Percentiles rank a stretch among this genome's conserved stretches.
Conservation (phyloP, 2,113 vertebrate genomes). For the Tetrax tetrax region DNA sequence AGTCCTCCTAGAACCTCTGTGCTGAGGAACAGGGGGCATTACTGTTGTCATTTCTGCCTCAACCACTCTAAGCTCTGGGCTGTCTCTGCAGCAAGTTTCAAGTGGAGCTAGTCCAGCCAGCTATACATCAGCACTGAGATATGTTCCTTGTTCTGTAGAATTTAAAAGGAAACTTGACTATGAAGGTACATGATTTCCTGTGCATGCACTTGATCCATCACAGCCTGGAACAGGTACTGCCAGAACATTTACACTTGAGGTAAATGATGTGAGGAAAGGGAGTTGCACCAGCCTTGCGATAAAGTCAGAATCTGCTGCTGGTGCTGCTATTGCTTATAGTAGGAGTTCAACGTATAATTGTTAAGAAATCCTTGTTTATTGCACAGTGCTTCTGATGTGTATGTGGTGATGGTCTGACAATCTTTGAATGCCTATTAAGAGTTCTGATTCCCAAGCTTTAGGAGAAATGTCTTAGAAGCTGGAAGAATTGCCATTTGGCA, state of each 20-base stretch:
- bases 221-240: neutral
- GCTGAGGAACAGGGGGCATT: constrained; percentile 1
- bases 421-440: neutral
- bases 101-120: neutral
- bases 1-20: constrained; percentile 13
- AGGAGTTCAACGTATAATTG: neutral
- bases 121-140: neutral
- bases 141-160: neutral
- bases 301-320: neutral
- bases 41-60: constrained; percentile 21
- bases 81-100: neutral
- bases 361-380: neutral
- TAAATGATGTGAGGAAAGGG: neutral
- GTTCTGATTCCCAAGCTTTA: neutral
- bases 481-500: neutral
- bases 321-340: neutral
- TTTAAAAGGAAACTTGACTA: neutral
- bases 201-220: neutral
- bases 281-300: neutral
- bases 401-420: neutral
- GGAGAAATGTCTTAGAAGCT: neutral
- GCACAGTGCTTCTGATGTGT: neutral
- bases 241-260: neutral
- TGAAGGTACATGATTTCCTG: neutral
- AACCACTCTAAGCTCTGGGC: neutral